phyloP scores from a whole-genome alignment of 1,140 invertebrate genomes.

The Habropoda laboriosa region DNA sequence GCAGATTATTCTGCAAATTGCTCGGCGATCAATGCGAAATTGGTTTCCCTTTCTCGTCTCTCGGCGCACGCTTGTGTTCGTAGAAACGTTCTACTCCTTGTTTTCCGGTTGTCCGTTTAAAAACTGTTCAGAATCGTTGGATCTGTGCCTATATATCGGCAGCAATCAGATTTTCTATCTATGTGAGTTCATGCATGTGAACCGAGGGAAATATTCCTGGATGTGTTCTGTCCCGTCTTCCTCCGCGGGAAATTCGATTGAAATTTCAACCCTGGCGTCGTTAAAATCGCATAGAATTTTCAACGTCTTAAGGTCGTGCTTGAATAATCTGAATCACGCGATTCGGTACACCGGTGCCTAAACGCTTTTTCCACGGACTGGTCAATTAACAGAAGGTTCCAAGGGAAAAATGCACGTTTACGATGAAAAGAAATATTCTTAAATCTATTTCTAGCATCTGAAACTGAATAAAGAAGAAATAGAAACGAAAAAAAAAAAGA shows the following conservation, averaged over 20 bases:
- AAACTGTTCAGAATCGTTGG: neutral
- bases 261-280: conserved; percentile 3
- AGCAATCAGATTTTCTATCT: neutral
- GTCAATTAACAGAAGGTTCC: conserved; percentile 37
- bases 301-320: neutral
- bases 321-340: conserved; percentile 54
- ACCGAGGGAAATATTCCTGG: neutral
- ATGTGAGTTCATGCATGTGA: neutral
- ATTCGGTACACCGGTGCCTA: too few relatives aligned
- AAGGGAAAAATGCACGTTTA: too few relatives aligned
- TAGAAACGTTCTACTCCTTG: conserved; percentile 9
- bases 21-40: conserved; percentile 26
- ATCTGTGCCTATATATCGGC: too few relatives aligned
- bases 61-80: neutral
- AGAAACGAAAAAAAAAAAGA: too few relatives aligned
- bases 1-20: conserved; percentile 26
- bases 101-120: neutral
- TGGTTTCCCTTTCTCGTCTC: neutral
- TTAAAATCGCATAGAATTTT: conserved; percentile 50
- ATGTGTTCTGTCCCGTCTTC: neutral
- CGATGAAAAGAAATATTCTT: too few relatives aligned
- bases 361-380: neutral
- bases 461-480: neutral
- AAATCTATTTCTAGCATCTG: too few relatives aligned
- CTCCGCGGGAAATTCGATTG: too few relatives aligned